These are phyloP conservation scores for Drymonia ruficornis DNA, from an alignment of 2,888 invertebrate species.

Conservation along the genomic window DNA sequence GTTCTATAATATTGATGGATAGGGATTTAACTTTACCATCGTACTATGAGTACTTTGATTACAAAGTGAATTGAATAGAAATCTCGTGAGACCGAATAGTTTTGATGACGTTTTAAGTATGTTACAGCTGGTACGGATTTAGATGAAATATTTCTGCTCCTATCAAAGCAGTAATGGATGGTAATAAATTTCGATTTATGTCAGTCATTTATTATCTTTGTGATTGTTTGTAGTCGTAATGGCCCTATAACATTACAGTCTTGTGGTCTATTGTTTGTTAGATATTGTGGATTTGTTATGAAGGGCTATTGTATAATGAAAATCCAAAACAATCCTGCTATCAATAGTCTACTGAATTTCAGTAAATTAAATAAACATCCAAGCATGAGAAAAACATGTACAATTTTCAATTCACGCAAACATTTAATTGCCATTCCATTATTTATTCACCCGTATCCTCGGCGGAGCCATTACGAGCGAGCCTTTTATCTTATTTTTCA, in stretches of 20 bases:
- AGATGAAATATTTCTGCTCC: too few relatives aligned
- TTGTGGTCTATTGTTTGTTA: too few relatives aligned
- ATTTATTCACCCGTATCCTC: slow-evolving; percentile 16
- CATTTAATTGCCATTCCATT: neutral
- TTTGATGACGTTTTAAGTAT: slow-evolving; percentile 18
- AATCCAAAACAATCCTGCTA: too few relatives aligned
- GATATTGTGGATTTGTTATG: too few relatives aligned
- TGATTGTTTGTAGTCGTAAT: too few relatives aligned
- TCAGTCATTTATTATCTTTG: too few relatives aligned
- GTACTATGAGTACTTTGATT: slow-evolving; percentile 13
- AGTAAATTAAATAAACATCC: neutral
- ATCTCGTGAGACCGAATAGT: slow-evolving; percentile 11
- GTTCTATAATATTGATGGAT: slow-evolving; percentile 14
- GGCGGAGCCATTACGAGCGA: slow-evolving; percentile 27
- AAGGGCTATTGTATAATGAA: too few relatives aligned
- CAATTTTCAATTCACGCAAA: neutral
- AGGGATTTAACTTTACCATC: slow-evolving; percentile 18
- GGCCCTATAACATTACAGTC: too few relatives aligned
- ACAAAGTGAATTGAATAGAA: slow-evolving; percentile 20
- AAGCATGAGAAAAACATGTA: neutral
- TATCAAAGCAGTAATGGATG: too few relatives aligned
- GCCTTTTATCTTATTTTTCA: slow-evolving; percentile 46
- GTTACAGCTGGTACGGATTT: neutral
- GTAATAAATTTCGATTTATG: too few relatives aligned
- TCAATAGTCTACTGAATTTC: too few relatives aligned